These are phyloP conservation scores for Buathra laborator DNA, from an alignment of 2,888 invertebrate species.

Conservation along the genomic window DNA sequence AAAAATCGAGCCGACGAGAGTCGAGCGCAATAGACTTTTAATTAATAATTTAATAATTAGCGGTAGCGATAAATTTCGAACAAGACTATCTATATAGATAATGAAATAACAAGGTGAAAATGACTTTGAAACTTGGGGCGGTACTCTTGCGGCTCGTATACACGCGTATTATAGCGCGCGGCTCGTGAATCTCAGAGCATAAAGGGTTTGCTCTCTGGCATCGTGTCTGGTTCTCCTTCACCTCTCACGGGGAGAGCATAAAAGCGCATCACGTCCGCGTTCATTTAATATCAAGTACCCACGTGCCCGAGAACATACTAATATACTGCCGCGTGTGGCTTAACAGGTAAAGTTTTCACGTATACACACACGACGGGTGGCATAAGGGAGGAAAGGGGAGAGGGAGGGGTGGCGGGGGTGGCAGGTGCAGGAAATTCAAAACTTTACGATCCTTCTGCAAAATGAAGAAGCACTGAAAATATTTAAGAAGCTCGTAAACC, in stretches of 20 bases:
- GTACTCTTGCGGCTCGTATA: neutral
- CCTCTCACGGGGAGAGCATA: conserved; percentile 42
- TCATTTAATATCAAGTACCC: conserved; percentile 68
- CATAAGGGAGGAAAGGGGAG: neutral
- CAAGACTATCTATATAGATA: conserved; percentile 3
- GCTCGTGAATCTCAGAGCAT: conserved; percentile 53
- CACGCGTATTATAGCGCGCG: conserved; percentile 13
- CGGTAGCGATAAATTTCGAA: neutral
- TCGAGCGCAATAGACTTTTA: neutral
- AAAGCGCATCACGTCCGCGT: conserved; percentile 64
- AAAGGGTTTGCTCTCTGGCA: conserved; percentile 40
- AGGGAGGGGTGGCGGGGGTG: neutral
- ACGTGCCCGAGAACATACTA: conserved; percentile 46
- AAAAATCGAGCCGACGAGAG: neutral
- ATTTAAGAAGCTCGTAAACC: conserved; percentile 63
- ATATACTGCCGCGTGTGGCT: conserved; percentile 29
- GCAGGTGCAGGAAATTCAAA: conserved; percentile 51
- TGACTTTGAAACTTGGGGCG: neutral
- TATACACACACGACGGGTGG: conserved; percentile 9
- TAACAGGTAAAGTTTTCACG: conserved; percentile 50
- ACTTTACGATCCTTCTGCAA: conserved; percentile 56
- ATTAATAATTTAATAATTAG: conserved; percentile 3
- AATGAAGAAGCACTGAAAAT: conserved; percentile 49
- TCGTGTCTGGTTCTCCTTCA: conserved; percentile 1
- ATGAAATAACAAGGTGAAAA: conserved; percentile 22